Conservation (phyloP, 2,113 vertebrate species). For the Ancistrus triradiatus region DNA sequence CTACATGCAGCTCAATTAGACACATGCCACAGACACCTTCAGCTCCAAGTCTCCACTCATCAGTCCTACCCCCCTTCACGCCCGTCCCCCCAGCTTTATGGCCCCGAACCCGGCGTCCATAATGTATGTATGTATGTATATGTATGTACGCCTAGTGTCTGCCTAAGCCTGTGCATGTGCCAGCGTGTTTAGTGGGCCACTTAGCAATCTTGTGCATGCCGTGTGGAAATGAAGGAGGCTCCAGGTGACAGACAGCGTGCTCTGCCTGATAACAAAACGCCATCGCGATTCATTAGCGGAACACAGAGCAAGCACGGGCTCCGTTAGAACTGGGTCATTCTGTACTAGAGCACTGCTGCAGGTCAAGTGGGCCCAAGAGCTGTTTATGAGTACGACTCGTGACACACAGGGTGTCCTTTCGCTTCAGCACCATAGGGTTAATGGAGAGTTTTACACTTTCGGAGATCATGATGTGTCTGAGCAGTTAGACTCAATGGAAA, state of each 20-base stretch:
- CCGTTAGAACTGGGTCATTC: background rate
- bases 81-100: background rate
- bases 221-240: background rate
- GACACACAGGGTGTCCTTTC: no score
- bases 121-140: no score
- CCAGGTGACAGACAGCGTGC: constrained; percentile 2
- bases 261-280: constrained; percentile 6
- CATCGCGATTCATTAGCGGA: background rate
- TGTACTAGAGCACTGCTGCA: constrained; percentile 1
- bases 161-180: background rate
- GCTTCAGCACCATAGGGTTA: no score
- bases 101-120: background rate
- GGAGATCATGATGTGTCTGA: no score
- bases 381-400: no score
- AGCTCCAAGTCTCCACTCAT: constrained; percentile 35
- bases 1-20: constrained; percentile 76
- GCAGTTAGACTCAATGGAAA: no score
- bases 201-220: background rate
- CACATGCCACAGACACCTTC: constrained; percentile 65
- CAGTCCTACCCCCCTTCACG: background rate
- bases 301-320: background rate
- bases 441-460: no score
- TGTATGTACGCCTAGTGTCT: no score
- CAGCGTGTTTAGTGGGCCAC: background rate
- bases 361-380: background rate